phyloP scores from a whole-genome alignment of 2,797 vertebrate genomes.

The Hydrocynus forskahlii region DNA sequence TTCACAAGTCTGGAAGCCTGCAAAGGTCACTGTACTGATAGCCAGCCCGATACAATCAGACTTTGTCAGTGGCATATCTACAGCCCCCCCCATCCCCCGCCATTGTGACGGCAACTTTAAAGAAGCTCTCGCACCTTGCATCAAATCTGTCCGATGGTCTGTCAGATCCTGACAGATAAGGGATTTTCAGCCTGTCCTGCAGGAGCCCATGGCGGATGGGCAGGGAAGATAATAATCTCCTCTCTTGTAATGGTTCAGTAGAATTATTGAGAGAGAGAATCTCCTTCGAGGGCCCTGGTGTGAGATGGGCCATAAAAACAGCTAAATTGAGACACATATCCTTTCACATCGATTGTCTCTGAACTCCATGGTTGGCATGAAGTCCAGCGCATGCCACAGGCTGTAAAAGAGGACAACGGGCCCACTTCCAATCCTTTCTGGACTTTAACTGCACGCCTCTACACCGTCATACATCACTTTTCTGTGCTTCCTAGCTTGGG shows the following conservation, averaged over 20 bases:
- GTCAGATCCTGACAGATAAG: conserved; percentile 18
- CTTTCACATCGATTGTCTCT: conserved; percentile 42
- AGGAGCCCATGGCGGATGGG: not conserved
- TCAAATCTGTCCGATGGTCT: not conserved
- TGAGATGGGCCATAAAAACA: conserved; percentile 36
- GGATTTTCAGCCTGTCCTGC: not conserved
- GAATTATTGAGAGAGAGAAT: conserved; percentile 35
- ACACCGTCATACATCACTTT: not conserved
- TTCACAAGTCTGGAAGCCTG: not conserved
- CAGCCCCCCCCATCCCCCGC: no score
- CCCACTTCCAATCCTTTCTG: not conserved
- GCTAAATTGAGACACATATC: conserved; percentile 40
- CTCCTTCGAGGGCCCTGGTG: conserved; percentile 28
- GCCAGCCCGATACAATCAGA: conserved; percentile 18
- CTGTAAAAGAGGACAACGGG: not conserved
- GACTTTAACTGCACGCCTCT: conserved; percentile 1
- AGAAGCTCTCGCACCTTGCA: not conserved
- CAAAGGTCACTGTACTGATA: conserved; percentile 9
- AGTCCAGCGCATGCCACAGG: not conserved
- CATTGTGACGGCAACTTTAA: not conserved
- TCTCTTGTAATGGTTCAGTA: conserved; percentile 38
- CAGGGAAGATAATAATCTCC: conserved; percentile 37
- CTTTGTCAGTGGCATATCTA: not conserved
- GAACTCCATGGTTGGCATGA: conserved; percentile 1
- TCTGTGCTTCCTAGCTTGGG: conserved; percentile 20